Conservation (phyloP, 2,888 invertebrate genomes). For the Rhagonycha fulva region DNA sequence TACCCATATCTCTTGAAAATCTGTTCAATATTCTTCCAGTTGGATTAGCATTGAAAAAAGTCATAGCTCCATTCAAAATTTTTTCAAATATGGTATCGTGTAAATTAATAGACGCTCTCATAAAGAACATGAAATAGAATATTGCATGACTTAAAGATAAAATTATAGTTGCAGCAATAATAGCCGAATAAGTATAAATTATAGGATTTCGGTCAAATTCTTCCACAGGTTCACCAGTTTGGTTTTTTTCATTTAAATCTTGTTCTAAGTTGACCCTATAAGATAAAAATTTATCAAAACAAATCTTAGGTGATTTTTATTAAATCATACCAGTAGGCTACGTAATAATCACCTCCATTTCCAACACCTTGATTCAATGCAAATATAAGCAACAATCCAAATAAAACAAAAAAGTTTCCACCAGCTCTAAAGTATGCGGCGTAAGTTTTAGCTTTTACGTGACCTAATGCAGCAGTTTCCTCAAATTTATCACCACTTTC, state of each 20-base stretch:
- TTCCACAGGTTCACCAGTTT: not conserved
- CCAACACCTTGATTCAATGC: conserved; percentile 62
- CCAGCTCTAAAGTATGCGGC: conserved; percentile 60
- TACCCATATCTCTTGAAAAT: conserved; percentile 87
- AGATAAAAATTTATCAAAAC: not conserved
- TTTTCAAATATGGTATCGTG: conserved; percentile 86
- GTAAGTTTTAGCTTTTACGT: conserved; percentile 50
- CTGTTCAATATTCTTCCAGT: conserved; percentile 82
- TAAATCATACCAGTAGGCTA: conserved; percentile 62
- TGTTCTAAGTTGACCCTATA: conserved; percentile 48
- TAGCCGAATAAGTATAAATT: conserved; percentile 52
- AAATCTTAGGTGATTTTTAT: not conserved
- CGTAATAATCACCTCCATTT: conserved; percentile 71
- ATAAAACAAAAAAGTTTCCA: conserved; percentile 55
- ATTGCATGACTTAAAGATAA: conserved; percentile 61
- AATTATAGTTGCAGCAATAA: conserved; percentile 58
- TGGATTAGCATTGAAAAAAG: conserved; percentile 88
- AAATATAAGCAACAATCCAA: conserved; percentile 56
- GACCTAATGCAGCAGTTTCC: conserved; percentile 46
- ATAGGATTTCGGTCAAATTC: conserved; percentile 23
- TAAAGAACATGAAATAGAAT: conserved; percentile 69
- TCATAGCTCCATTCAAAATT: conserved; percentile 79
- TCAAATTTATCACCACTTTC: conserved; percentile 45
- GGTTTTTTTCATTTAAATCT: conserved; percentile 38
- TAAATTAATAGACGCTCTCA: conserved; percentile 75